These are phyloP conservation scores for Fistularia tabacaria DNA, from an alignment of 2,797 vertebrate genomes.

Conservation along the genomic window DNA sequence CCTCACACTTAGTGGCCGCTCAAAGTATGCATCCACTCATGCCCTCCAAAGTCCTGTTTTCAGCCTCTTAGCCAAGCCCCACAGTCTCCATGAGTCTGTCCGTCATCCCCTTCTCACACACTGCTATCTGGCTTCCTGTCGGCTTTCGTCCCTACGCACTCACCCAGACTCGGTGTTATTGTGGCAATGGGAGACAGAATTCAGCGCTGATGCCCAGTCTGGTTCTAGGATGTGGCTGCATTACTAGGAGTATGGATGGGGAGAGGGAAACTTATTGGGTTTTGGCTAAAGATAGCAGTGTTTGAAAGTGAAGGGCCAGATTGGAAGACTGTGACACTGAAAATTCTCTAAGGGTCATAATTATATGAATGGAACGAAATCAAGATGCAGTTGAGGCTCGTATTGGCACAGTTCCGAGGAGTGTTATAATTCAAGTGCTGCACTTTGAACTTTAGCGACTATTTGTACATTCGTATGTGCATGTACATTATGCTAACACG, in stretches of 20 bases:
- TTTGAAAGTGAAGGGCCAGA: background rate
- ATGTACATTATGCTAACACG: too few relatives aligned
- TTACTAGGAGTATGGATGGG: background rate
- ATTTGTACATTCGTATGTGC: too few relatives aligned
- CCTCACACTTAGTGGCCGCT: conserved; percentile 14
- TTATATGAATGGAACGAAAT: too few relatives aligned
- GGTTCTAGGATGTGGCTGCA: background rate
- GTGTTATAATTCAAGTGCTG: too few relatives aligned
- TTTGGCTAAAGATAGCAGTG: background rate
- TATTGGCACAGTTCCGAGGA: too few relatives aligned
- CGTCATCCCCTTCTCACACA: conserved; percentile 25
- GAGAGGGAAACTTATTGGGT: background rate
- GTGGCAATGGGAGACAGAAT: conserved; percentile 16
- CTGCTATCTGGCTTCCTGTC: conserved; percentile 65
- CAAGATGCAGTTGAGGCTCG: too few relatives aligned
- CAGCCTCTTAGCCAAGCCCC: conserved; percentile 34
- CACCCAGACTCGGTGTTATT: conserved; percentile 31
- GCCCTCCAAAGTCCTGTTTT: conserved; percentile 29
- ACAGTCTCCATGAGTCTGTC: conserved; percentile 13
- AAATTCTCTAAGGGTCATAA: background rate
- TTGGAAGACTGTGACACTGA: background rate
- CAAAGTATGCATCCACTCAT: conserved; percentile 25
- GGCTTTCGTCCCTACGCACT: conserved; percentile 54
- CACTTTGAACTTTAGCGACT: too few relatives aligned
- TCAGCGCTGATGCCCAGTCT: background rate